Evolutionary conservation across 2,113 vertebrate genomes (phyloP), one percentile per base, ranked within the genome.

Genomic region (Zapus hudsonius): DNA sequence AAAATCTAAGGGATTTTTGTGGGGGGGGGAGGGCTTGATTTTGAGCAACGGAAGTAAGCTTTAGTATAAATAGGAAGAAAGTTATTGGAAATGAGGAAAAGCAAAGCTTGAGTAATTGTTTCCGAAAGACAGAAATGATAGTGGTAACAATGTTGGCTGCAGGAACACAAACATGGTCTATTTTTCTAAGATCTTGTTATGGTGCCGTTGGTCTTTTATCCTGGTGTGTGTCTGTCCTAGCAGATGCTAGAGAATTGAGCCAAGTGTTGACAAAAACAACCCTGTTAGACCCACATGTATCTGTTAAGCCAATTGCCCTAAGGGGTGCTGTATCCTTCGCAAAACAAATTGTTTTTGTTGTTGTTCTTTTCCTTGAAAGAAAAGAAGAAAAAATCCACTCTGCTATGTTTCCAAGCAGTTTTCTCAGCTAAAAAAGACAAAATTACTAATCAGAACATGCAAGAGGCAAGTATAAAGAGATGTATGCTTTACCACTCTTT

Each of bases 101-200:
- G 29, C 9, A 59, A 69, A 2, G 2, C n/a, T 72, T 22, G 22
- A 42, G 47, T n/a, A 72, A 17, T 9, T 12, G 13, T 70, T 44
- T 63, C 73, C 2, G 25, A 29, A 59, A 88, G 29, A 9, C 13
- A 22, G 38, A 67, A 4, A 23, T 0, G 3, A 57, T 15, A 70
- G 83, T 16, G 2, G 1, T 7, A 27, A 55, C 0, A 0, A 0
- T 8, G 7, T 47, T 22, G 0, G 70, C 0, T 31, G 11, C 52
- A 55, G 27, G 44, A n/a, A 3, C 7, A 22, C 52, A n/a, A n/a
- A n/a, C n/a, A 0, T 20, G 36, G 40, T 80, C 59, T 6, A 0
- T 73, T 25, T 25, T 15, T 20, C 64, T n/a, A 31, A 16, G 0
- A 2, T 3, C 31, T 33, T 17, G 17, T 29, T 36, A 33, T 0